Conservation (phyloP, 2,888 invertebrate species). For the Agapetus fuscipes region DNA sequence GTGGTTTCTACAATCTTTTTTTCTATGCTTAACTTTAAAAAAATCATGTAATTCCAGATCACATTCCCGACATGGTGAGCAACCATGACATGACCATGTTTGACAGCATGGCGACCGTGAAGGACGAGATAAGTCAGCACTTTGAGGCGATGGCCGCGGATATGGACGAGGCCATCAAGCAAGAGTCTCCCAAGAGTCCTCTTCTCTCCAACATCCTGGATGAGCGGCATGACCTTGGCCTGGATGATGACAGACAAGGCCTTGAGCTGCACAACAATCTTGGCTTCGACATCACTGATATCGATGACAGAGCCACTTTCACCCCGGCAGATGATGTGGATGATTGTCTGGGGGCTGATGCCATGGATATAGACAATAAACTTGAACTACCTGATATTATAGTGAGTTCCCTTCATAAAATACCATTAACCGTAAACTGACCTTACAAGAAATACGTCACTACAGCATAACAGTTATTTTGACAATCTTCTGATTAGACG, state of each 20-base stretch:
- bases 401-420: background rate
- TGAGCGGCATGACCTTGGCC: no score
- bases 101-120: background rate
- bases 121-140: background rate
- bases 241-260: constrained; percentile 2
- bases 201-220: background rate
- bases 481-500: no score
- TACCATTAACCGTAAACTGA: background rate
- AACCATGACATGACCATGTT: background rate
- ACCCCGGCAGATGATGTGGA: background rate
- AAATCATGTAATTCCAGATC: no score
- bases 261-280: constrained; percentile 2
- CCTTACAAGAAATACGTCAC: no score
- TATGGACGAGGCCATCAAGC: background rate
- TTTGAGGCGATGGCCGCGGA: background rate
- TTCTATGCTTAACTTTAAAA: no score
- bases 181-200: constrained; percentile 1
- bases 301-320: constrained; percentile 1
- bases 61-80: no score
- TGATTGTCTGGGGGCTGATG: constrained; percentile 1
- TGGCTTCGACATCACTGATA: constrained; percentile 2
- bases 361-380: constrained; percentile 6
- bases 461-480: no score
- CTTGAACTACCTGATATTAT: background rate
- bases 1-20: no score